These are phyloP conservation scores for Crotalus viridis DNA, from an alignment of 2,113 vertebrate species.

Conservation along the genomic window DNA sequence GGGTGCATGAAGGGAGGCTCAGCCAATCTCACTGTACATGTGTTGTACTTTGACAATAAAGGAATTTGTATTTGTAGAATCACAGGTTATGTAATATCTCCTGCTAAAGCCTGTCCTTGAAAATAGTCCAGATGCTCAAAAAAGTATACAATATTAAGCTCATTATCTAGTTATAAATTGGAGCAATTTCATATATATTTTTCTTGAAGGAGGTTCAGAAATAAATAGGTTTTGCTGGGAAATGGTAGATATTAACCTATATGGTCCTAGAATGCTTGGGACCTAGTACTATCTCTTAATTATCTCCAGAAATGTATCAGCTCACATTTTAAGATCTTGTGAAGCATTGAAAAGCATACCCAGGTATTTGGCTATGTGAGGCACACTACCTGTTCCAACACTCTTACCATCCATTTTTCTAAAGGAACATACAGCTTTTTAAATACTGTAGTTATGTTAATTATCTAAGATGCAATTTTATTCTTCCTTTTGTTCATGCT, in stretches of 20 bases:
- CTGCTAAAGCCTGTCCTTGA: neutral
- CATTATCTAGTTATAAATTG: neutral
- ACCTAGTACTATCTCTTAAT: neutral
- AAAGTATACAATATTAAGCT: neutral
- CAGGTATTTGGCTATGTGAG: neutral
- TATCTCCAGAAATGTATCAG: neutral
- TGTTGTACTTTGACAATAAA: too few relatives aligned
- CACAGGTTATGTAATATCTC: neutral
- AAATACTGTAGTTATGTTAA: neutral
- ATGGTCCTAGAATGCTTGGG: neutral
- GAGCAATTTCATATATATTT: neutral
- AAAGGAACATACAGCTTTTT: neutral
- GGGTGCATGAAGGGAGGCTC: too few relatives aligned
- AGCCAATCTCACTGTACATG: too few relatives aligned
- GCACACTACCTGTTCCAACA: neutral
- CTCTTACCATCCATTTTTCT: neutral
- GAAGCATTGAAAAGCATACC: neutral
- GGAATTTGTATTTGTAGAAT: neutral
- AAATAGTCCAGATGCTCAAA: neutral
- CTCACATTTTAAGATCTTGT: neutral
- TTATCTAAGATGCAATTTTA: neutral
- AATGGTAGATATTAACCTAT: neutral
- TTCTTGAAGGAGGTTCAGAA: neutral
- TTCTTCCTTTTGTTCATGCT: neutral
- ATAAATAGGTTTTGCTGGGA: neutral